phyloP scores from a whole-genome alignment of 2,888 invertebrate genomes.

The Tenthredo livida region DNA sequence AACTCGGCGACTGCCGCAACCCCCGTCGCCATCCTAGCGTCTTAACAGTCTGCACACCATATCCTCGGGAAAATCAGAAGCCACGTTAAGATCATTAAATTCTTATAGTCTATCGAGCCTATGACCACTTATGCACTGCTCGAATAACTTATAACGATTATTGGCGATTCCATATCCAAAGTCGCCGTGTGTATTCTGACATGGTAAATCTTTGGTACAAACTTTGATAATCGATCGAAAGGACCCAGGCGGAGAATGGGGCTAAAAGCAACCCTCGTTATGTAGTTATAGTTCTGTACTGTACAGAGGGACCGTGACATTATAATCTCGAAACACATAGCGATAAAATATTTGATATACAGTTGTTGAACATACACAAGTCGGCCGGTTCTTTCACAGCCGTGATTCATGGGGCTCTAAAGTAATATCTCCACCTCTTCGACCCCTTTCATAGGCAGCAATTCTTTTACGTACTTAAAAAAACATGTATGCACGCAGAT shows the following conservation, averaged over 20 bases:
- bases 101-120: not conserved
- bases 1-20: not conserved
- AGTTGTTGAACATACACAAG: constrained; percentile 16
- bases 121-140: not conserved
- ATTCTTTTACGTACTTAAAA: constrained; percentile 24
- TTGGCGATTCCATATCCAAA: not conserved
- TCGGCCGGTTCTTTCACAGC: constrained; percentile 47
- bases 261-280: not conserved
- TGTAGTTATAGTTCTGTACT: not conserved
- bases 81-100: constrained; percentile 18
- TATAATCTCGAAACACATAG: constrained; percentile 22
- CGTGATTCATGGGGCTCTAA: constrained; percentile 72
- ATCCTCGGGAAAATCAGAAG: constrained; percentile 8
- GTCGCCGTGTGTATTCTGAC: not conserved
- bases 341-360: constrained; percentile 39
- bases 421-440: constrained; percentile 68
- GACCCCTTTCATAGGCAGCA: not conserved
- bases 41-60: not conserved
- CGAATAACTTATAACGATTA: not conserved
- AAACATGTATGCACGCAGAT: constrained; percentile 39
- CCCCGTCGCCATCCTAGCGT: not conserved
- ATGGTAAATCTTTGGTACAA: not conserved
- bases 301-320: constrained; percentile 1
- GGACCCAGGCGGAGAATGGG: not conserved
- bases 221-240: not conserved